Evolutionary conservation across 2,888 invertebrate genomes (phyloP).

Genomic region (Noctua pronuba): DNA sequence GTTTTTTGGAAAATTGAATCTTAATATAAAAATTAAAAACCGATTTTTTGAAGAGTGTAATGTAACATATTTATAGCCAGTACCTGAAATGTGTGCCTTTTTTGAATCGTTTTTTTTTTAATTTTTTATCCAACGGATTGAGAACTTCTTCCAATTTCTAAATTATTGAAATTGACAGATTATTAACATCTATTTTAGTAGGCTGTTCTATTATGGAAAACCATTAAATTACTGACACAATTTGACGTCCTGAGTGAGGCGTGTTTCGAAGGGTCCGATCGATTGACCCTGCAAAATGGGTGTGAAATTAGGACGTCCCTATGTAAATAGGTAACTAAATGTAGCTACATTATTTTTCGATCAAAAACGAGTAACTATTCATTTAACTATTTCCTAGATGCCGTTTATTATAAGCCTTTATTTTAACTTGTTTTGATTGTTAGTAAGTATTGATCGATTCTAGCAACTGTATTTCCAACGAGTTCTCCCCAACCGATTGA

Average conservation of each 20-base stretch:
- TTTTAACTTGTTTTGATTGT: neutral
- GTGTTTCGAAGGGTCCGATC: slow-evolving; percentile 32
- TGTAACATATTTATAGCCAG: too few species aligned
- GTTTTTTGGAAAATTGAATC: too few species aligned
- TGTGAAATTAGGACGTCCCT: slow-evolving; percentile 37
- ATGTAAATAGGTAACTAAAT: neutral
- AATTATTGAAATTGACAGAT: neutral
- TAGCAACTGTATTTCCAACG: too few species aligned
- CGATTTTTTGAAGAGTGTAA: too few species aligned
- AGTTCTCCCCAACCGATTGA: too few species aligned
- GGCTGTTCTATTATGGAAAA: neutral
- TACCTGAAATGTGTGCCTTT: too few species aligned
- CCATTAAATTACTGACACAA: slow-evolving; percentile 39
- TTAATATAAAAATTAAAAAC: neutral
- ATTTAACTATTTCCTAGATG: neutral
- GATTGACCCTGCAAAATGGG: slow-evolving; percentile 40
- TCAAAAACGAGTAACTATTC: neutral
- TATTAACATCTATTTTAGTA: slow-evolving; percentile 8
- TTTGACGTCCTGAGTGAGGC: slow-evolving; percentile 29
- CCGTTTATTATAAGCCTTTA: neutral
- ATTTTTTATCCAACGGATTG: too few species aligned
- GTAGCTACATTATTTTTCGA: neutral
- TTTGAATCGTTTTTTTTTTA: too few species aligned
- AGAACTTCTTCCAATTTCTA: too few species aligned
- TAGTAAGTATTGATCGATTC: too few species aligned